Conservation (phyloP, 2,797 vertebrate genomes). For the Neoniphon sammara region DNA sequence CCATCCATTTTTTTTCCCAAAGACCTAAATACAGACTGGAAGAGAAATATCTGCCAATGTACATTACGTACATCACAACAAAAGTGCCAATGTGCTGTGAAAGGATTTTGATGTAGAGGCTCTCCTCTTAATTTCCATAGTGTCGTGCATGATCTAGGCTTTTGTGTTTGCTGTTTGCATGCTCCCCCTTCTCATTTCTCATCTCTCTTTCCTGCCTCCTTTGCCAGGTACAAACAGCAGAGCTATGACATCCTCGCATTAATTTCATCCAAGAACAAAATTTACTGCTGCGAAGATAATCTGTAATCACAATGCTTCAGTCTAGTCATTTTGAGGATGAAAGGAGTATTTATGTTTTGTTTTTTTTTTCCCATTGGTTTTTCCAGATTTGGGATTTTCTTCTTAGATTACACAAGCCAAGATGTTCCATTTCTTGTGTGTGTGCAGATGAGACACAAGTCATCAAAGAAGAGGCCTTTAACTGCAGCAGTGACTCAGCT, state of each 20-base stretch:
- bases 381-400: neutral
- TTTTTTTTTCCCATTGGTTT: neutral
- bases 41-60: slow-evolving; percentile 14
- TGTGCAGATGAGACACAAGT: slow-evolving; percentile 32
- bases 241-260: neutral
- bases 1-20: slow-evolving; percentile 4
- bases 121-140: neutral
- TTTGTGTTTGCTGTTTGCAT: slow-evolving; percentile 1
- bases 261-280: neutral
- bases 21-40: slow-evolving; percentile 18
- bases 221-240: neutral
- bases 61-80: slow-evolving; percentile 9
- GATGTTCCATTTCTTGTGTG: slow-evolving; percentile 12
- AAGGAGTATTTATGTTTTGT: too few species aligned
- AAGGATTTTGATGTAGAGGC: slow-evolving; percentile 17
- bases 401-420: slow-evolving; percentile 24
- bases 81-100: slow-evolving; percentile 6
- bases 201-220: neutral
- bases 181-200: neutral
- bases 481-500: slow-evolving; percentile 58
- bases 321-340: neutral
- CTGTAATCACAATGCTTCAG: too few species aligned
- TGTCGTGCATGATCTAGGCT: neutral
- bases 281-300: neutral
- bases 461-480: slow-evolving; percentile 3